Conservation (phyloP, 2,888 invertebrate species). For the Caenorhabditis sulstoni region DNA sequence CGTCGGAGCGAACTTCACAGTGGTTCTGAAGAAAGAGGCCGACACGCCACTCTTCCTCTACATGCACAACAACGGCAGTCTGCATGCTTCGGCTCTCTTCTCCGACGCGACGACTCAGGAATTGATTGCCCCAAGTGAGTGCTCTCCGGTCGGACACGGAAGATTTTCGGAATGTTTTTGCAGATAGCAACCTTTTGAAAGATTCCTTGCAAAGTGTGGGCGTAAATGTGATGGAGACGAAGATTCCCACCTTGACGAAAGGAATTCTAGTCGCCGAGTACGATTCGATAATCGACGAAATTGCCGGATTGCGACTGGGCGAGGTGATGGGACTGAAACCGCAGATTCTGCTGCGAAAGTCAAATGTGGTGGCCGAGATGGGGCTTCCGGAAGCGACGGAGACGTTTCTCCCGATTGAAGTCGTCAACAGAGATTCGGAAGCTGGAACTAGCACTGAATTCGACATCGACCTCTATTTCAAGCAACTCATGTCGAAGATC, state of each 20-base stretch:
- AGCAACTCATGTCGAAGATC: conserved; percentile 67
- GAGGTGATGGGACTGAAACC: conserved; percentile 70
- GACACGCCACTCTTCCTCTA: conserved; percentile 79
- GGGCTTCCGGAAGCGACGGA: conserved; percentile 66
- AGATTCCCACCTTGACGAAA: conserved; percentile 43
- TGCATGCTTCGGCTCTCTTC: conserved; percentile 78
- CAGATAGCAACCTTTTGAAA: conserved; percentile 63
- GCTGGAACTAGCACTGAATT: conserved; percentile 26
- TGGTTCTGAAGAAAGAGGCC: conserved; percentile 74
- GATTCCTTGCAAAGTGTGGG: conserved; percentile 68
- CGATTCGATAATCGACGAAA: conserved; percentile 49
- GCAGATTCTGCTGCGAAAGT: conserved; percentile 66
- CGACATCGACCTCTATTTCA: conserved; percentile 71
- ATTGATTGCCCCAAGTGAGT: conserved; percentile 65
- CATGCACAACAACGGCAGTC: conserved; percentile 76
- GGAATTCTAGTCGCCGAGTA: conserved; percentile 60
- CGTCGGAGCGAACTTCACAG: conserved; percentile 75
- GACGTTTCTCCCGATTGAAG: conserved; percentile 72
- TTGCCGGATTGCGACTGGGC: conserved; percentile 66
- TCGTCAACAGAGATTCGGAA: conserved; percentile 46
- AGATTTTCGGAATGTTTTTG: neutral
- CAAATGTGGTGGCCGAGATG: conserved; percentile 55
- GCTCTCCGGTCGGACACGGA: neutral
- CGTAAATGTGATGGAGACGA: conserved; percentile 54
- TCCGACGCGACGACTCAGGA: conserved; percentile 78